Base-by-base conservation (phyloP, 2,113 vertebrate genomes). In the Lagopus leucura region DNA sequence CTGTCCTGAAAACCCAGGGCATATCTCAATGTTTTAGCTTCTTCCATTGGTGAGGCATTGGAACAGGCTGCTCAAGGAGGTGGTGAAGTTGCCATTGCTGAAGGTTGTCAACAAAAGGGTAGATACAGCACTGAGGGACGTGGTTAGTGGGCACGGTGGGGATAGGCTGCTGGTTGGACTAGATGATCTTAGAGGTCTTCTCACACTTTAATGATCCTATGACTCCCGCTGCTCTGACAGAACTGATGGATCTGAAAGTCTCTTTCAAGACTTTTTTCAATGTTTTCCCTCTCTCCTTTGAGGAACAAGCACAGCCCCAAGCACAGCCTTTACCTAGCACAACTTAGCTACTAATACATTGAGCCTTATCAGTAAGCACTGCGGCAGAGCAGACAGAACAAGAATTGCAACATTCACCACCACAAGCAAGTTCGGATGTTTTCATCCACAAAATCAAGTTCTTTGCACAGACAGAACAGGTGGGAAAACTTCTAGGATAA, bases 391-490 rank as follows among this genome's bases (percentile, higher is more conserved):
- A 77, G 28, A 74, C 14, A 48, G 32, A 66, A 14, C 28, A 30
- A 0, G 0, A 64, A 57, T 17, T 16, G 30, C 1, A 1, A 64
- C 20, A 14, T 36, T 60, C 58, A 42, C 4, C 4, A 18, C 67
- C 47, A 30, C 3, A 30, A 40, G 16, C 60, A 88, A 72, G 2
- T 38, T 19, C 6, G 5, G 18, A 32, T 27, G 1, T 4, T 43
- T 63, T 40, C 3, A 25, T n/a, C 22, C 34, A 17, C 47, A 70
- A 58, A 14, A 69, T 15, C 18, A n/a, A 58, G 43, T 54, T 3
- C 40, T 52, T 43, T 48, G 30, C 72, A 54, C 28, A 74, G 47
- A 36, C 3, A 70, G 15, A 17, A 58, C 38, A 52, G 58, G 13
- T 72, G n/a, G 47, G 13, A 91, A 85, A 82, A 47, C 8, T 52